Percentiles rank a stretch among this genome's conserved stretches.
These are phyloP conservation scores for Premnoplex brunnescens DNA, from an alignment of 2,797 vertebrate species.

Conservation along the genomic window DNA sequence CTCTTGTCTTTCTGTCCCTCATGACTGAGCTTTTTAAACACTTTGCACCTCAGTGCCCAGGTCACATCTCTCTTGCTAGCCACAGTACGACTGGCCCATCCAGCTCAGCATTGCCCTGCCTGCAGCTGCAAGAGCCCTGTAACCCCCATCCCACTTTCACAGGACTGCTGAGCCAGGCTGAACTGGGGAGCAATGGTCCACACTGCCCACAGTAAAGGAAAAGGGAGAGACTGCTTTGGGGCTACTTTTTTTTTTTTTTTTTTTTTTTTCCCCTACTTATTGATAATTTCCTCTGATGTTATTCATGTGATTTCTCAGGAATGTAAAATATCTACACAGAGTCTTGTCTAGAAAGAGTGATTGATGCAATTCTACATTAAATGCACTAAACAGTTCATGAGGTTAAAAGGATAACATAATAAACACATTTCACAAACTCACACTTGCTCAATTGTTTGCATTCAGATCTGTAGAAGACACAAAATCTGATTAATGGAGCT, in stretches of 20 bases:
- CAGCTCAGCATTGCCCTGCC: not conserved
- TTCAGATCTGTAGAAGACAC: slow-evolving; percentile 31
- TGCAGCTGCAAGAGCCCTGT: not conserved
- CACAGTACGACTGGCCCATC: too few relatives aligned
- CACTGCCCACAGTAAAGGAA: not conserved
- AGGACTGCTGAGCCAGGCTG: not conserved
- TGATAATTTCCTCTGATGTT: not conserved
- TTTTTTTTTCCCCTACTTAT: not conserved
- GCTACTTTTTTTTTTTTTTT: not conserved
- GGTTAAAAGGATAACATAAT: slow-evolving; percentile 65
- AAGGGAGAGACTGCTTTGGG: not conserved
- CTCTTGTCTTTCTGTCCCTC: not conserved
- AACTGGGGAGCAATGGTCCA: not conserved
- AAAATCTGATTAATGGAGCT: slow-evolving; percentile 60
- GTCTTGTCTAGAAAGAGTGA: not conserved
- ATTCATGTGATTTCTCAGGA: not conserved
- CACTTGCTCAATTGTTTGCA: slow-evolving; percentile 51
- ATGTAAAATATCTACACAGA: not conserved
- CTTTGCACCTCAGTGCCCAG: not conserved
- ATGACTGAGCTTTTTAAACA: not conserved
- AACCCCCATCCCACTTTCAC: not conserved
- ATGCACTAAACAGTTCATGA: slow-evolving; percentile 15
- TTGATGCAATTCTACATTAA: slow-evolving; percentile 21
- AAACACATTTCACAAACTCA: slow-evolving; percentile 50
- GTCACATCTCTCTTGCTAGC: not conserved